Percentiles rank a stretch among this genome's conserved stretches.
Conservation (phyloP, 2,113 vertebrate species). For the Cyphomyrus plagiostoma region DNA sequence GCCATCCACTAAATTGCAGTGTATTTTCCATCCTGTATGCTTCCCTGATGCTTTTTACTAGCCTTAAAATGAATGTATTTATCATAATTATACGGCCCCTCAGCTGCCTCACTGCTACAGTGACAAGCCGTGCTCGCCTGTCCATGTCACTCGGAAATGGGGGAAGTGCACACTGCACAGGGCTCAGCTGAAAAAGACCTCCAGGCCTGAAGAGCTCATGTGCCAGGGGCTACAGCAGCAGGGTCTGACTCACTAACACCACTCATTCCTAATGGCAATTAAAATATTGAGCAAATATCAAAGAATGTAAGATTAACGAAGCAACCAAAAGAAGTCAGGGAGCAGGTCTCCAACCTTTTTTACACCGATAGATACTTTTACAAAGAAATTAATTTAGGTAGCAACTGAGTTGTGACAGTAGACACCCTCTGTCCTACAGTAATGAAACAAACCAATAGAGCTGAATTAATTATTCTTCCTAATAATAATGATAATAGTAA, state of each 20-base stretch:
- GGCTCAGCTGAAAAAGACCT: background rate
- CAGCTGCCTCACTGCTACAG: conserved; percentile 11
- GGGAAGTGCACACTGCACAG: background rate
- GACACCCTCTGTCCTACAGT: background rate
- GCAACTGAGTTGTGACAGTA: background rate
- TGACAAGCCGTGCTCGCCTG: background rate
- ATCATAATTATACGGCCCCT: background rate
- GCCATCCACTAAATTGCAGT: background rate
- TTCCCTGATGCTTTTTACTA: background rate
- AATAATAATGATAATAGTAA: background rate
- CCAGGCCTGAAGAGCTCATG: background rate
- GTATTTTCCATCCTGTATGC: background rate
- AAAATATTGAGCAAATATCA: background rate
- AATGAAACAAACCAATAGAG: background rate
- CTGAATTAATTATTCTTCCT: background rate
- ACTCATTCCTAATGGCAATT: background rate
- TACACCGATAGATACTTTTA: background rate
- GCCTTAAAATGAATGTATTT: background rate
- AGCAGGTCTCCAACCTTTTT: background rate
- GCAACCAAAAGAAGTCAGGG: background rate
- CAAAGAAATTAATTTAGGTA: background rate
- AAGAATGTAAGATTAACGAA: background rate
- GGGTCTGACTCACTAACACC: background rate
- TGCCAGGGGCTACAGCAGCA: background rate
- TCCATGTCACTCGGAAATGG: background rate